Base-by-base conservation (phyloP, 2,888 invertebrate genomes). In the Ptilodon capucinus region DNA sequence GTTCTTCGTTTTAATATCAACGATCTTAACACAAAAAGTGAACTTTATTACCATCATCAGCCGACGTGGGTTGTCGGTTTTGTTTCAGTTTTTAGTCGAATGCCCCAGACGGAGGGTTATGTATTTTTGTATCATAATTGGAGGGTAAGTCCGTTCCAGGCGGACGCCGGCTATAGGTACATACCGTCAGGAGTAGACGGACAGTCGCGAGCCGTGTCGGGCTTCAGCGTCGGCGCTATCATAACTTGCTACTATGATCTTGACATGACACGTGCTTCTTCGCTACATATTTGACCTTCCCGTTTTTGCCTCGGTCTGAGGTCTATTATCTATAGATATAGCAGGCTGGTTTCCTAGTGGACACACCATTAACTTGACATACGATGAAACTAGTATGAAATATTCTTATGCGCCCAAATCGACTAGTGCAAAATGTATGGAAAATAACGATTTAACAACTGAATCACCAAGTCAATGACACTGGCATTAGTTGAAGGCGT, bases 161-260 rank as follows among this genome's bases (percentile, higher is more conserved):
- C 68, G 60, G 64, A 60, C 64, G 67, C 56, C 56, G 76, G 70
- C 62, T 59, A 48, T 46, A 7, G 21, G 21, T 21, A 7, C 7
- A 21, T 21, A 16, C 16, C 14, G 13, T 18, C 46, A 44, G 35
- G 35, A 41, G 40, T 42, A 41, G 44, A 38, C 9, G 4, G 51
- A 57, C 48, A 36, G 18, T 1, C 54, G 57, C 47, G 68, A 74
- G 74, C 71, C 74, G 61, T 61, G 60, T 60, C 70, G 78, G 74
- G n/a, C n/a, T n/a, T n/a, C 76, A 77, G 71, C 79, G 68, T 55
- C 79, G 68, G 65, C 56, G 3, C 35, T 2, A 17, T 71, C 79
- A 74, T 84, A 83, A 84, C 77, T 81, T 80, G 80, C 59, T 47
- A n/a, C n/a, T n/a, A n/a, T n/a, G n/a, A n/a, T n/a, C n/a, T n/a